Conservation (phyloP, 2,113 vertebrate species). For the Pollachius pollachius region DNA sequence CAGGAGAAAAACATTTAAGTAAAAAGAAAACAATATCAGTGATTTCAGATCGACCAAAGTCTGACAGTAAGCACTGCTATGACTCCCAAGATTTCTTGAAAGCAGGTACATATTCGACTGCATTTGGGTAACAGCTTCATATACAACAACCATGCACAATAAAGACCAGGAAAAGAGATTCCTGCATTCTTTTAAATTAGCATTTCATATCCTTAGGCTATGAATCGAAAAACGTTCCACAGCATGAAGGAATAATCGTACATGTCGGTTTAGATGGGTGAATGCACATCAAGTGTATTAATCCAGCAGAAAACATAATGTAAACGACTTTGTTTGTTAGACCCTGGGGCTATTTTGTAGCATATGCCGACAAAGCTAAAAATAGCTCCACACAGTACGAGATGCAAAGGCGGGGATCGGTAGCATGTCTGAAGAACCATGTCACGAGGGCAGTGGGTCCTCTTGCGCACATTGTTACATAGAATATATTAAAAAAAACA, state of each 20-base stretch:
- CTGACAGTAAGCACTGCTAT: slow-evolving; percentile 26
- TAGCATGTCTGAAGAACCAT: slow-evolving; percentile 39
- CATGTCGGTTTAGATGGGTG: slow-evolving; percentile 31
- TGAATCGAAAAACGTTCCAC: slow-evolving; percentile 40
- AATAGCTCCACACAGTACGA: slow-evolving; percentile 35
- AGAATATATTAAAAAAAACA: slow-evolving; percentile 18
- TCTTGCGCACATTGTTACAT: slow-evolving; percentile 34
- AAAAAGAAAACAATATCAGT: not conserved
- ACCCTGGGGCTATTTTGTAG: slow-evolving; percentile 30
- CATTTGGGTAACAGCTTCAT: not conserved
- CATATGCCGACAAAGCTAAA: slow-evolving; percentile 30
- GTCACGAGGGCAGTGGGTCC: slow-evolving; percentile 24
- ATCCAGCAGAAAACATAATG: slow-evolving; percentile 34
- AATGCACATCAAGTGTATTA: slow-evolving; percentile 42
- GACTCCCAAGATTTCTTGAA: not conserved
- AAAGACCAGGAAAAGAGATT: slow-evolving; percentile 5
- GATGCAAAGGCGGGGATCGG: slow-evolving; percentile 39
- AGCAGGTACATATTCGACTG: not conserved
- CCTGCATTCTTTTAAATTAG: slow-evolving; percentile 28
- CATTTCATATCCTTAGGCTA: slow-evolving; percentile 32
- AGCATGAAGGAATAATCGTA: slow-evolving; percentile 41
- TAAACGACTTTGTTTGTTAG: slow-evolving; percentile 28
- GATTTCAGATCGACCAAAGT: not conserved
- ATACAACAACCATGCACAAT: slow-evolving; percentile 59
- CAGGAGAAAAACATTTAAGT: not conserved